Percentiles rank a stretch among this genome's conserved stretches.
Conservation (phyloP, 1,140 invertebrate genomes). For the Leptopilina clavipes region DNA sequence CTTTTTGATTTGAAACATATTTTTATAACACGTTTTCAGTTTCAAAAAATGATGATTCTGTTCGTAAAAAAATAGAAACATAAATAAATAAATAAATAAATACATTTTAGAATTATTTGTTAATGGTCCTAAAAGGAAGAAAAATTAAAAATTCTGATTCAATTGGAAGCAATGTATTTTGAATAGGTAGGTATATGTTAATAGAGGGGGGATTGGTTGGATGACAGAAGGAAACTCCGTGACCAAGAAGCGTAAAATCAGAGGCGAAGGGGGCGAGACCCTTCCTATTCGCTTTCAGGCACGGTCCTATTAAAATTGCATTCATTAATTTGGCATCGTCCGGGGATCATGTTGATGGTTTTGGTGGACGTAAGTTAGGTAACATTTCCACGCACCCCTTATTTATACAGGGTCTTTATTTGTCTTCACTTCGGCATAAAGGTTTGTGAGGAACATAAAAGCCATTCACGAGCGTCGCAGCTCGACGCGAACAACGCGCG, state of each 20-base stretch:
- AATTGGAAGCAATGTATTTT: not conserved
- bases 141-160: too few relatives aligned
- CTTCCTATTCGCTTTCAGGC: conserved; percentile 41
- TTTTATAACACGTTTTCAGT: too few relatives aligned
- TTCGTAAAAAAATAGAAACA: too few relatives aligned
- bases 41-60: too few relatives aligned
- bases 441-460: conserved; percentile 46
- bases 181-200: not conserved
- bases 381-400: conserved; percentile 52
- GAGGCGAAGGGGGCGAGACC: conserved; percentile 49
- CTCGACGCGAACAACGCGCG: conserved; percentile 39
- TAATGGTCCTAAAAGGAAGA: too few relatives aligned
- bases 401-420: conserved; percentile 62
- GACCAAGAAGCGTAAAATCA: conserved; percentile 54
- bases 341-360: conserved; percentile 43
- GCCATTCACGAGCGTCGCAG: conserved; percentile 36
- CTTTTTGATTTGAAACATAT: too few relatives aligned
- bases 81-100: too few relatives aligned
- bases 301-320: conserved; percentile 65
- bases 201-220: not conserved
- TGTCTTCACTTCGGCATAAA: conserved; percentile 61
- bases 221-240: not conserved
- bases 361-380: conserved; percentile 52
- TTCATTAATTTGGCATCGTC: conserved; percentile 62
- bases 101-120: too few relatives aligned